These are phyloP conservation scores for Ectemnius continuus DNA, from an alignment of 2,888 invertebrate species.

Conservation along the genomic window DNA sequence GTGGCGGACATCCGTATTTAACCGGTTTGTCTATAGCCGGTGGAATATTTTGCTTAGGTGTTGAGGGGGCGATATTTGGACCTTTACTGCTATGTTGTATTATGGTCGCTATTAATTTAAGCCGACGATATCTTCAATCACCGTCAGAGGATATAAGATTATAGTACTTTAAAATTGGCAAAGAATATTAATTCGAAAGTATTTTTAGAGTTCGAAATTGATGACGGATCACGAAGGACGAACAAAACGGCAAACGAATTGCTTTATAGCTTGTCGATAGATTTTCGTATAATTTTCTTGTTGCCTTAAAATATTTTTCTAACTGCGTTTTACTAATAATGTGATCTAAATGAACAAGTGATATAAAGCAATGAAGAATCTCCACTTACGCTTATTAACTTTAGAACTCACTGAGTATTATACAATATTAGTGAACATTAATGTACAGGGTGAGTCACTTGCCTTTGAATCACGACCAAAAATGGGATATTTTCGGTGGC, in stretches of 20 bases:
- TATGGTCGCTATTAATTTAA: conserved; percentile 92
- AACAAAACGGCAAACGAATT: not conserved
- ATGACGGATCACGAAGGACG: not conserved
- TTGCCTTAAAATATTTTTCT: not conserved
- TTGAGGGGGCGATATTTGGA: conserved; percentile 98
- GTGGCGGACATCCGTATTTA: conserved; percentile 96
- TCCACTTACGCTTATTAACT: conserved; percentile 59
- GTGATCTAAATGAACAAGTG: conserved; percentile 20
- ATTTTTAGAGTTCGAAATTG: conserved; percentile 15
- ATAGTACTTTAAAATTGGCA: not conserved
- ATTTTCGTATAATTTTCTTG: conserved; percentile 3
- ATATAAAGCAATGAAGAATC: conserved; percentile 28
- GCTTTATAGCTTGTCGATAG: not conserved
- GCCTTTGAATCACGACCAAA: too few relatives aligned
- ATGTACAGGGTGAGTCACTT: too few relatives aligned
- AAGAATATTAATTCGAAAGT: conserved; percentile 56
- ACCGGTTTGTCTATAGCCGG: conserved; percentile 98
- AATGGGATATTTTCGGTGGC: too few relatives aligned
- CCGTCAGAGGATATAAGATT: conserved; percentile 80
- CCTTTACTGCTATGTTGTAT: conserved; percentile 96
- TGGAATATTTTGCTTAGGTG: conserved; percentile 97
- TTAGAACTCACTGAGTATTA: not conserved
- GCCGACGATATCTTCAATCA: conserved; percentile 76
- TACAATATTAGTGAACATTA: too few relatives aligned
- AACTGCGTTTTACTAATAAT: conserved; percentile 14